Evolutionary conservation across 2,113 vertebrate species (phyloP).

Genomic region (Thermophis baileyi): DNA sequence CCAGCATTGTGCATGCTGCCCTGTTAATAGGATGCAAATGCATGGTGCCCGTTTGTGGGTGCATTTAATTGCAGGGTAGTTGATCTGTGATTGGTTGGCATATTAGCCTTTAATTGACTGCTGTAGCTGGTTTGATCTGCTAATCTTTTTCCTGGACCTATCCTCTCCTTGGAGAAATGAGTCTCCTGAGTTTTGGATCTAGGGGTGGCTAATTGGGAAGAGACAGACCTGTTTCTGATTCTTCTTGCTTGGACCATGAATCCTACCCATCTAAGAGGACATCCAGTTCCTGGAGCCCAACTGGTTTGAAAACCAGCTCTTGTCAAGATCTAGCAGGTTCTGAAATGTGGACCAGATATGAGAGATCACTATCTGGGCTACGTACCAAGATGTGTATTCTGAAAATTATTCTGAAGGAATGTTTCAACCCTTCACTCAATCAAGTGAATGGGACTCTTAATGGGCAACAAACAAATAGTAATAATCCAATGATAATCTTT

Average conservation of each 20-base stretch:
- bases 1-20: constrained; percentile 67
- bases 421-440: not conserved
- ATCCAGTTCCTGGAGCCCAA: not conserved
- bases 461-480: not conserved
- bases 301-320: not conserved
- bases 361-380: not conserved
- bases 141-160: not conserved
- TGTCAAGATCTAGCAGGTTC: not conserved
- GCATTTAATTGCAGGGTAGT: constrained; percentile 77
- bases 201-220: not conserved
- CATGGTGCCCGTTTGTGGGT: constrained; percentile 69
- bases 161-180: not conserved
- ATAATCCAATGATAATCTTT: not conserved
- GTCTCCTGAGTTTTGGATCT: not conserved
- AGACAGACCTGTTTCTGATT: not conserved
- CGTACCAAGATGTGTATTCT: not conserved
- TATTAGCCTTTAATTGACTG: constrained; percentile 62
- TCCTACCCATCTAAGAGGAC: not conserved
- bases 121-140: not conserved
- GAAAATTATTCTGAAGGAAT: not conserved
- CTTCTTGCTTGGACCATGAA: not conserved
- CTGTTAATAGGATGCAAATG: constrained; percentile 76
- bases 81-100: constrained; percentile 67
- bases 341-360: not conserved
- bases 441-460: not conserved